phyloP scores from a whole-genome alignment of 2,113 vertebrate species.

The Poecile atricapillus region DNA sequence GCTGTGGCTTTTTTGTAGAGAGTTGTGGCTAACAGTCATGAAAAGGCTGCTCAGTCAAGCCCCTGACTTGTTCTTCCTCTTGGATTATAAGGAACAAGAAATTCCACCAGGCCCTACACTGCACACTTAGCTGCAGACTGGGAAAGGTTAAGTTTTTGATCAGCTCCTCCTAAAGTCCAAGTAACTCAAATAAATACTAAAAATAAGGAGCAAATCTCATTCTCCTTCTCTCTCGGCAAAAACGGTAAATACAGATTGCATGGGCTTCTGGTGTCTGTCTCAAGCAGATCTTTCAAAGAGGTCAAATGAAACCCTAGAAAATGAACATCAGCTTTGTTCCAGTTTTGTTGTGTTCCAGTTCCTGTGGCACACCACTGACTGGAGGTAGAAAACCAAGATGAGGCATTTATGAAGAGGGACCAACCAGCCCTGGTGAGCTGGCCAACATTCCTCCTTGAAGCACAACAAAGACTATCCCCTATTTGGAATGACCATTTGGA shows the following conservation, averaged over 20 bases:
- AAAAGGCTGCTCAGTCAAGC: not conserved
- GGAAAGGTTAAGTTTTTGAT: not conserved
- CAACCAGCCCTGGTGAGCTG: not conserved
- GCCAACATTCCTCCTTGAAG: not conserved
- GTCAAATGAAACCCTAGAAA: not conserved
- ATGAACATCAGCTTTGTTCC: not conserved
- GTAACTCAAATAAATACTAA: not conserved
- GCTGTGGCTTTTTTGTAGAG: not conserved
- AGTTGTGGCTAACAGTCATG: not conserved
- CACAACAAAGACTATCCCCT: not conserved
- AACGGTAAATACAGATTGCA: not conserved
- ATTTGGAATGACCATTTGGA: not conserved
- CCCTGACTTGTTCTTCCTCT: not conserved
- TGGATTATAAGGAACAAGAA: not conserved
- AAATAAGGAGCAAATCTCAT: not conserved
- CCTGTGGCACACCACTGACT: not conserved
- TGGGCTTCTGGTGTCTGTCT: not conserved
- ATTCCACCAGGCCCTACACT: not conserved
- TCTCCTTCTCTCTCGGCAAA: not conserved
- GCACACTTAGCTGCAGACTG: not conserved
- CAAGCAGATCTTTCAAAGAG: not conserved
- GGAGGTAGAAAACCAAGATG: not conserved
- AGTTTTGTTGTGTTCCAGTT: not conserved
- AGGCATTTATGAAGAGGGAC: not conserved
- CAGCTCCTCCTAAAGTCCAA: not conserved